phyloP scores from a whole-genome alignment of 2,888 invertebrate genomes.

The Agonopterix heracliana region DNA sequence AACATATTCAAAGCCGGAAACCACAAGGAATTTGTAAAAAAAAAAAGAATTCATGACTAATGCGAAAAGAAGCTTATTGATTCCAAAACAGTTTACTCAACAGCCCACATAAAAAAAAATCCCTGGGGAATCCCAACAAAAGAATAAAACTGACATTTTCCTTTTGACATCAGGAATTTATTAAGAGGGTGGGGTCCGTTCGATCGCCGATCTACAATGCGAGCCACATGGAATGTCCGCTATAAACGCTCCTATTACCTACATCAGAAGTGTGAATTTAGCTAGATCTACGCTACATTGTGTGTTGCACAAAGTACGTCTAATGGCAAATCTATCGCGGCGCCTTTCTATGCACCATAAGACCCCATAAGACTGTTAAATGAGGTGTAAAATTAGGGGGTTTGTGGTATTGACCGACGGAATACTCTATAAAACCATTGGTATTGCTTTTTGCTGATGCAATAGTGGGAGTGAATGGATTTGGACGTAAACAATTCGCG shows the following conservation, averaged over 20 bases:
- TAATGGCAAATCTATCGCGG: slow-evolving; percentile 66
- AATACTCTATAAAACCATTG: slow-evolving; percentile 4
- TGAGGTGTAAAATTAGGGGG: slow-evolving; percentile 69
- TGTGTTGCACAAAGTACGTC: slow-evolving; percentile 18
- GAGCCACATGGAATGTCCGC: too few species aligned
- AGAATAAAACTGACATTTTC: slow-evolving; percentile 14
- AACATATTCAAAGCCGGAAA: too few species aligned
- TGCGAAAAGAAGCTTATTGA: not conserved
- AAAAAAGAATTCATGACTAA: too few species aligned
- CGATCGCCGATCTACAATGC: slow-evolving; percentile 21
- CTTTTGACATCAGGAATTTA: slow-evolving; percentile 43
- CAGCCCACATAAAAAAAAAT: not conserved
- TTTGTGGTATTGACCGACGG: slow-evolving; percentile 49
- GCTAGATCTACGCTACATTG: too few species aligned
- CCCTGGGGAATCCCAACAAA: not conserved
- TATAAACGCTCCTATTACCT: too few species aligned
- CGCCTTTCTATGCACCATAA: slow-evolving; percentile 31
- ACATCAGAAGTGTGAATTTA: too few species aligned
- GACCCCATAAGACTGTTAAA: slow-evolving; percentile 62
- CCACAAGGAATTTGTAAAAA: too few species aligned
- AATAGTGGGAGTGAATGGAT: not conserved
- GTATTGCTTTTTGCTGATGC: not conserved
- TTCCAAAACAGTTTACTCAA: not conserved
- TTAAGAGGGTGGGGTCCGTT: slow-evolving; percentile 38
- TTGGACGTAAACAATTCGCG: too few species aligned